Base-by-base conservation (phyloP, 2,888 invertebrate species). In the Eudasyphora cyanicolor region DNA sequence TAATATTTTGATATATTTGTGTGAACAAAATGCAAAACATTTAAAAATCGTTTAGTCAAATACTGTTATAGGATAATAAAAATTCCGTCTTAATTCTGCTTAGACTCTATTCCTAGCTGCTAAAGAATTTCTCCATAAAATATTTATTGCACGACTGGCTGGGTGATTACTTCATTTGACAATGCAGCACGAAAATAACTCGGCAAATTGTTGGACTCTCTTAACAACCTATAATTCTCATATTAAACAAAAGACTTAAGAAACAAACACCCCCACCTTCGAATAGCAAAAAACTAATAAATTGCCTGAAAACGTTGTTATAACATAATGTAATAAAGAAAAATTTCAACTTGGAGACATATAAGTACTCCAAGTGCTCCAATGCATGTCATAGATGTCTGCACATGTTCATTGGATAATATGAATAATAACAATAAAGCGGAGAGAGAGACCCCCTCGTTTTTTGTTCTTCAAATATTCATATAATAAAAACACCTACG, bases 401-500 rank as follows among this genome's bases (percentile, higher is more conserved):
- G 64, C 64, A 64, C 64, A 35, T 38, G 38, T 42, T 67, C 29
- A 14, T 14, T 24, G n/a, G 24, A 12, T 67, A 67, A 42, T 67
- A 19, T 17, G 17, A 67, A 38, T 38, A 67, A 62, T 62, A 62
- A 62, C 62, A 35, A 64, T 21, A 67, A 57, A 57, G 57, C n/a
- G n/a, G n/a, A n/a, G n/a, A n/a, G n/a, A n/a, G n/a, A n/a, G n/a
- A n/a, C n/a, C n/a, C n/a, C n/a, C n/a, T n/a, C n/a, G 27, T 57
- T 57, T 10, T 57, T 24, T n/a, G n/a, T n/a, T n/a, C n/a, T n/a
- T n/a, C 62, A 42, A n/a, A n/a, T n/a, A n/a, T n/a, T n/a, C n/a
- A 60, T 35, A 42, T n/a, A 83, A 84, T 70, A 78, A 81, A 57
- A 84, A 84, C 81, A 73, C 84, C 84, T 76, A 84, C 84, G 73